These are phyloP conservation scores for Benitochromis conjunctus DNA, from an alignment of 2,113 vertebrate species.

Conservation along the genomic window DNA sequence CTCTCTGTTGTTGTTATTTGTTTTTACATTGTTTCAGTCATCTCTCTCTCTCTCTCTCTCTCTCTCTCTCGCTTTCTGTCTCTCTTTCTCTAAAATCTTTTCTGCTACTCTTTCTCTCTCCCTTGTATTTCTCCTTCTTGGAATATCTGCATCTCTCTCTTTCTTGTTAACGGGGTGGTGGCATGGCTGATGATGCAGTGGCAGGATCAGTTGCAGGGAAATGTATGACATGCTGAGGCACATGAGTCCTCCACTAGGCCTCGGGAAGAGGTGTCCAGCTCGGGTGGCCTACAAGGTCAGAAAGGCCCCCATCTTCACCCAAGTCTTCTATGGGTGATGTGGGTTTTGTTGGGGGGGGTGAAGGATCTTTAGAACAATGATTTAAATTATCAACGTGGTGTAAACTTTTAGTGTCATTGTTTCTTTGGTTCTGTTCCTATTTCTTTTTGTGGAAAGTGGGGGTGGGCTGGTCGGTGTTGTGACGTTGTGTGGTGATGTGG, in stretches of 20 bases:
- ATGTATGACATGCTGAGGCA: conserved; percentile 99
- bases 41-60: neutral
- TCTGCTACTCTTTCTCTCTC: neutral
- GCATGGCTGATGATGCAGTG: conserved; percentile 81
- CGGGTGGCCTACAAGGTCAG: conserved; percentile 95
- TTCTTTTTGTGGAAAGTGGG: conserved; percentile 55
- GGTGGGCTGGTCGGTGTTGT: conserved; percentile 69
- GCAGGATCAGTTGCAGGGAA: conserved; percentile 96
- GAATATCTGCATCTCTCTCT: conserved; percentile 33
- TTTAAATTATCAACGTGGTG: conserved; percentile 59
- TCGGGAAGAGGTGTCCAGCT: conserved; percentile 96
- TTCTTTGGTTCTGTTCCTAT: conserved; percentile 63
- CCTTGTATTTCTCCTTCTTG: neutral
- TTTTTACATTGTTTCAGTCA: conserved; percentile 11
- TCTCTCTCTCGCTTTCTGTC: conserved; percentile 7
- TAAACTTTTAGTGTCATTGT: conserved; percentile 73
- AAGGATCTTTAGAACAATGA: neutral
- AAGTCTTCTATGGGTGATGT: conserved; percentile 28
- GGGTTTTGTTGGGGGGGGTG: neutral
- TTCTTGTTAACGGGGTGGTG: conserved; percentile 55
- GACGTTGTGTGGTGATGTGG: conserved; percentile 65
- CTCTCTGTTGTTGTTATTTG: conserved; percentile 57
- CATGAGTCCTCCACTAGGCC: conserved; percentile 95
- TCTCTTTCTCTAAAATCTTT: conserved; percentile 35
- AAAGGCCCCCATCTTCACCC: conserved; percentile 68